A percentile compares a stretch with the other conserved stretches of the same genome.
These are phyloP conservation scores for Odontomachus brunneus DNA, from an alignment of 1,140 invertebrate species.

Conservation along the genomic window DNA sequence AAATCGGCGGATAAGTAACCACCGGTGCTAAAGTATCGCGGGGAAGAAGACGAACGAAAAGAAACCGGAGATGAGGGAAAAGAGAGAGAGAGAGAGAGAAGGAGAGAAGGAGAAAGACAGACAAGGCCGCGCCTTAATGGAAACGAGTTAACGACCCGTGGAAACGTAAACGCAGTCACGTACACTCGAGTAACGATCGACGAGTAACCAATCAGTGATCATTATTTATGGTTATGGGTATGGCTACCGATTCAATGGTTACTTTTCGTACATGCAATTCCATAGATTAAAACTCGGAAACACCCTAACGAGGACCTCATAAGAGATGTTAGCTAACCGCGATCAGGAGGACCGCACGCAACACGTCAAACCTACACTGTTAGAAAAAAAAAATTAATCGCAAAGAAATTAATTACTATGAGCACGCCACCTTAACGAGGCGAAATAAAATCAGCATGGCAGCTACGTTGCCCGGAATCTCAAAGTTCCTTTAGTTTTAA, in stretches of 20 bases:
- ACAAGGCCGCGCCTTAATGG: slow-evolving; percentile 80
- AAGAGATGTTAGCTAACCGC: slow-evolving; percentile 32
- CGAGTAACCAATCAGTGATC: slow-evolving; percentile 82
- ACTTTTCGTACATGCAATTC: slow-evolving; percentile 68
- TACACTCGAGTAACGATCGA: slow-evolving; percentile 81
- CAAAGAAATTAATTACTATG: too few species aligned
- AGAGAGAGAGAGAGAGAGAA: slow-evolving; percentile 66
- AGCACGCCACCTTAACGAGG: too few species aligned
- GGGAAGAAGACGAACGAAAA: slow-evolving; percentile 35
- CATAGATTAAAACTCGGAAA: slow-evolving; percentile 32
- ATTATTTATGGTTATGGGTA: slow-evolving; percentile 78
- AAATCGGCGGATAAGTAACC: background rate
- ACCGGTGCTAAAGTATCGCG: background rate
- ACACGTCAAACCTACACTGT: background rate
- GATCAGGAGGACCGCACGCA: background rate
- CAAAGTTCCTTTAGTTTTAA: background rate
- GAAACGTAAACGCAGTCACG: slow-evolving; percentile 82
- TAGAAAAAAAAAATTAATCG: too few species aligned
- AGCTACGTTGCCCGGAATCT: background rate
- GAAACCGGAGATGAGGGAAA: slow-evolving; percentile 64
- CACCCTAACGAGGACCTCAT: slow-evolving; percentile 63
- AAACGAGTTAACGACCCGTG: slow-evolving; percentile 83
- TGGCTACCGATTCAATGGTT: slow-evolving; percentile 56
- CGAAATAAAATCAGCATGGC: too few species aligned
- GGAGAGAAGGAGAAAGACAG: slow-evolving; percentile 69